phyloP scores from a whole-genome alignment of 1,140 invertebrate species.

The Tachypleus tridentatus region DNA sequence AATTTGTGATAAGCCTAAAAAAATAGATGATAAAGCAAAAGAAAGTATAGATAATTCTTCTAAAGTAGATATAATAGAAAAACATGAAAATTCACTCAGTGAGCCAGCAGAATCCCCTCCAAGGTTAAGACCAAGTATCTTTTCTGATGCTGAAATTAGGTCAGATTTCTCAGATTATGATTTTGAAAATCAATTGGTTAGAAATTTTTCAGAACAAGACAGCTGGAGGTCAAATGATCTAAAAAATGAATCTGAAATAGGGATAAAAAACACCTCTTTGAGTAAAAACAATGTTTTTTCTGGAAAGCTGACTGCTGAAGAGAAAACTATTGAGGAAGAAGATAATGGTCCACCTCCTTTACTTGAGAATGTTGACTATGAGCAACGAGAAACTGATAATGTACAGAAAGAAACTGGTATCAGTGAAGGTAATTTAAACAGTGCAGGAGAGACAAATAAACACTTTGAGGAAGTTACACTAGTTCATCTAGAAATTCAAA shows the following conservation, averaged over 20 bases:
- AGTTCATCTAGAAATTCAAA: slow-evolving; percentile 26
- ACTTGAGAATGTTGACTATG: no score
- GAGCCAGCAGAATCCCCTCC: slow-evolving; percentile 3
- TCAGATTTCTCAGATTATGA: slow-evolving; percentile 21
- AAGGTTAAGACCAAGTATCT: slow-evolving; percentile 10
- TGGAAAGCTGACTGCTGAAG: no score
- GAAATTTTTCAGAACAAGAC: neutral
- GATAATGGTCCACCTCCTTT: neutral
- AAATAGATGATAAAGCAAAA: slow-evolving; percentile 2
- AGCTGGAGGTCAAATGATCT: slow-evolving; percentile 3
- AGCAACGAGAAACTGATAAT: no score
- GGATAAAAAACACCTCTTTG: slow-evolving; percentile 10
- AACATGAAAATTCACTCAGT: no score
- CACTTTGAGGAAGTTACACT: neutral
- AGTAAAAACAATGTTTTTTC: no score
- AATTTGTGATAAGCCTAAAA: slow-evolving; percentile 3
- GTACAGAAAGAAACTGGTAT: no score
- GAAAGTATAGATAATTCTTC: neutral
- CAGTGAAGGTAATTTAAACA: no score
- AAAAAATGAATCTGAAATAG: slow-evolving; percentile 11
- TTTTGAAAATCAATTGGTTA: slow-evolving; percentile 10
- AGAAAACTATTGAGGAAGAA: slow-evolving; percentile 11
- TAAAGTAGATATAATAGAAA: neutral
- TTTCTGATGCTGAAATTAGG: slow-evolving; percentile 17
- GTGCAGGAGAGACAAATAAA: slow-evolving; percentile 29